phyloP scores from a whole-genome alignment of 2,797 vertebrate species.

The Danio jaintianensis region DNA sequence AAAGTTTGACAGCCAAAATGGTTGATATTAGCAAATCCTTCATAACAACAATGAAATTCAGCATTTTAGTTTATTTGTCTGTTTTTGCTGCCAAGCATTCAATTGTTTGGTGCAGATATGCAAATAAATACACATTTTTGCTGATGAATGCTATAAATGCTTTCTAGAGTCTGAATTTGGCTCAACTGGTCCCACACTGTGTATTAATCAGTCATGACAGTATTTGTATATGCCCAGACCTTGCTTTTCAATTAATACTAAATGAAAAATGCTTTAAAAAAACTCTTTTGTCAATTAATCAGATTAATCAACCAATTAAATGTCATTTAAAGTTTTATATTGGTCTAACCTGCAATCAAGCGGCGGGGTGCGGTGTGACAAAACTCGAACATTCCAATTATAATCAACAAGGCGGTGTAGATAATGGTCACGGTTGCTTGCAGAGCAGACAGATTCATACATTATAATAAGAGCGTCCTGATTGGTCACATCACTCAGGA shows the following conservation, averaged over 20 bases:
- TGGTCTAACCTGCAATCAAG: background rate
- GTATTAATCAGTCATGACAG: background rate
- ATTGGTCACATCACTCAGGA: slow-evolving; percentile 16
- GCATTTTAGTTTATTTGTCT: background rate
- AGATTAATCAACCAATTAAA: slow-evolving; percentile 7
- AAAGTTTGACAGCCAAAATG: too few species aligned
- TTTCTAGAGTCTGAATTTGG: background rate
- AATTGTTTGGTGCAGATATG: background rate
- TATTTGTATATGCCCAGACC: background rate
- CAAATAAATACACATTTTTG: too few species aligned
- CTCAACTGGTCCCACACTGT: background rate
- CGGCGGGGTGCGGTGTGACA: background rate
- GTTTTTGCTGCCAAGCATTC: background rate
- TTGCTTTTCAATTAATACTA: background rate
- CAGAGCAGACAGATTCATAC: slow-evolving; percentile 5
- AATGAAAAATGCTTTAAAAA: background rate
- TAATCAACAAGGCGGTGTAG: background rate
- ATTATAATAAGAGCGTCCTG: background rate
- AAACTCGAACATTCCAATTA: background rate
- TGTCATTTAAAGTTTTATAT: slow-evolving; percentile 5
- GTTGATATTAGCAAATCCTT: too few species aligned
- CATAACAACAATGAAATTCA: background rate
- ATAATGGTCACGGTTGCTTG: background rate
- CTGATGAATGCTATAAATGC: background rate
- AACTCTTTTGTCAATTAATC: background rate